Evolutionary conservation across 2,797 vertebrate species (phyloP).

Genomic region (Australoheros facetus): DNA sequence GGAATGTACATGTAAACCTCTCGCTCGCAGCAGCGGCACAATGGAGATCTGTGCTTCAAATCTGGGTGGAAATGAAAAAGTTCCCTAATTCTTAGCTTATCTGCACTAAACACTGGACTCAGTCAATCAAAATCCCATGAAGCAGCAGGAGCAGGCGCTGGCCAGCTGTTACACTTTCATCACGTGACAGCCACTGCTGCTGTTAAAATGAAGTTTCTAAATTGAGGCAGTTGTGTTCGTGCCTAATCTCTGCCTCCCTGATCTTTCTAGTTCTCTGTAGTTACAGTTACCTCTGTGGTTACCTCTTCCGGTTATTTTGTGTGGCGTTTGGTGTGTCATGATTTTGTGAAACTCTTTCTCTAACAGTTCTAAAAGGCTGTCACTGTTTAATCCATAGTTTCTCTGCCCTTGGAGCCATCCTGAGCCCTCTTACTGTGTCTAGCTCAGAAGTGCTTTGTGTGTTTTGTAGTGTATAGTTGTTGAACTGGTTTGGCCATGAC

Average conservation of each 20-base stretch:
- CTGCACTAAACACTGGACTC: slow-evolving; percentile 34
- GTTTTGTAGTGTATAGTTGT: slow-evolving; percentile 21
- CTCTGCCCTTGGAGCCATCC: not conserved
- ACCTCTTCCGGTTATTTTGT: not conserved
- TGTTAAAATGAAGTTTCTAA: slow-evolving; percentile 21
- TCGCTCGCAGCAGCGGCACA: not conserved
- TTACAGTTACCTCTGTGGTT: not conserved
- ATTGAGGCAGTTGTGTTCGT: slow-evolving; percentile 28
- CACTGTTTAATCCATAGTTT: not conserved
- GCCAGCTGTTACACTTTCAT: slow-evolving; percentile 34
- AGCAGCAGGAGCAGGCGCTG: slow-evolving; percentile 16
- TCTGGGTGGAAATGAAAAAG: slow-evolving; percentile 29
- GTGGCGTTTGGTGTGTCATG: not conserved
- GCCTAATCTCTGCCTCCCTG: slow-evolving; percentile 13
- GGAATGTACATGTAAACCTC: not conserved
- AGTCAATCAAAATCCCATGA: slow-evolving; percentile 34
- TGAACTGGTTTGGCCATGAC: slow-evolving; percentile 2
- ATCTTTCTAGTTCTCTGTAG: slow-evolving; percentile 27
- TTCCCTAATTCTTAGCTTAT: slow-evolving; percentile 13
- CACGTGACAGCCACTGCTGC: slow-evolving; percentile 52
- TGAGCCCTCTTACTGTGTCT: not conserved
- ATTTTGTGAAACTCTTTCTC: not conserved
- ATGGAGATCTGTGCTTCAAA: slow-evolving; percentile 7
- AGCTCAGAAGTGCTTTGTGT: slow-evolving; percentile 12
- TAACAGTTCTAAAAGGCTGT: not conserved